phyloP scores from a whole-genome alignment of 2,888 invertebrate genomes.

The Leptarthrus brevirostris region DNA sequence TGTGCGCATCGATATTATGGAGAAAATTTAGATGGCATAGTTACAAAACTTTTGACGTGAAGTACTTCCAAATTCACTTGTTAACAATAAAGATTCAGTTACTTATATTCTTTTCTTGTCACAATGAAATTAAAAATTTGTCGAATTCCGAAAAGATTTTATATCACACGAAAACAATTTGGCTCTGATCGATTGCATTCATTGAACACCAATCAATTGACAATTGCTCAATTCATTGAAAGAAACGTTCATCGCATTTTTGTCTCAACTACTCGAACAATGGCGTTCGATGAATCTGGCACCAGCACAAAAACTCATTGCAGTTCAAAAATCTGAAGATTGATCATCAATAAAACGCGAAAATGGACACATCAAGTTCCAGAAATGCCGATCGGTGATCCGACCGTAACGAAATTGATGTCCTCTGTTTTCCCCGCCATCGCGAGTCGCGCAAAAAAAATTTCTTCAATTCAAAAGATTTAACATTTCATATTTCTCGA shows the following conservation, averaged over 20 bases:
- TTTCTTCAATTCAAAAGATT: constrained; percentile 6
- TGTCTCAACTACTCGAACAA: constrained; percentile 9
- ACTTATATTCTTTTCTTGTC: no score
- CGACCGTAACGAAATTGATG: constrained; percentile 51
- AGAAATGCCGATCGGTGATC: constrained; percentile 39
- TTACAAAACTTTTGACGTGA: no score
- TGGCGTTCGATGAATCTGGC: neutral
- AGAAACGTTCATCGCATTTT: constrained; percentile 40
- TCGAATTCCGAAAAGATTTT: constrained; percentile 15
- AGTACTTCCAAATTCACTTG: no score
- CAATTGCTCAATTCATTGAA: constrained; percentile 48
- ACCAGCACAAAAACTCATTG: neutral
- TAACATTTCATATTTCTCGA: constrained; percentile 49
- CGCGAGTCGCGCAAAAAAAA: constrained; percentile 1
- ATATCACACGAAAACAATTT: constrained; percentile 6
- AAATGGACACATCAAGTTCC: constrained; percentile 52
- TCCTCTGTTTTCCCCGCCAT: constrained; percentile 25
- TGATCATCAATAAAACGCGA: constrained; percentile 51
- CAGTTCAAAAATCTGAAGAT: constrained; percentile 41
- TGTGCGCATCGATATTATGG: no score
- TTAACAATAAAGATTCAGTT: no score
- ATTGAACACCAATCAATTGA: constrained; percentile 46
- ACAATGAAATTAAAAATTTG: neutral
- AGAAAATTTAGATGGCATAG: no score
- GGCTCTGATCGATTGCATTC: constrained; percentile 37